Conservation (phyloP, 2,113 vertebrate genomes). For the Cyprinodon tularosa region DNA sequence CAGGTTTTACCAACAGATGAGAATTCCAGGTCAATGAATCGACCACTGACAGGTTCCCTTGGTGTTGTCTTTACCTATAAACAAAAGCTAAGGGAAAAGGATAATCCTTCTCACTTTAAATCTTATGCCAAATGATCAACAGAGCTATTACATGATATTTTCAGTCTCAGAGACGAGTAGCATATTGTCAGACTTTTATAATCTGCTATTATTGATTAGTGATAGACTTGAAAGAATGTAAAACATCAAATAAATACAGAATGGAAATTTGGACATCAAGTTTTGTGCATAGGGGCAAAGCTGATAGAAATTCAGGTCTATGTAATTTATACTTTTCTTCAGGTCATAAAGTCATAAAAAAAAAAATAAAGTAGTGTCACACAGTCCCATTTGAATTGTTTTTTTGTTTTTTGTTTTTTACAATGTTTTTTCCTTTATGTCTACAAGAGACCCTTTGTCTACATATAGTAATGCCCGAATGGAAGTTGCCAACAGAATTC, state of each 20-base stretch:
- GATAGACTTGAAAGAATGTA: background rate
- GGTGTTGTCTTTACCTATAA: background rate
- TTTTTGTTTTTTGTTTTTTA: background rate
- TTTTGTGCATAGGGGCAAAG: no score
- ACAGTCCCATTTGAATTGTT: background rate
- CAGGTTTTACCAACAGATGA: background rate
- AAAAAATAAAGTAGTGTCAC: background rate
- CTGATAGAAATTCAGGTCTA: no score
- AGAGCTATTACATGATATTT: background rate
- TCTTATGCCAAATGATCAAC: background rate
- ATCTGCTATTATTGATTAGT: background rate
- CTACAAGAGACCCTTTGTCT: background rate
- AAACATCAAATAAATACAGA: background rate
- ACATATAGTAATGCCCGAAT: background rate
- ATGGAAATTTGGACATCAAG: no score
- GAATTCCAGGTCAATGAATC: background rate
- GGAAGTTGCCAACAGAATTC: background rate
- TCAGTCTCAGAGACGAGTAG: background rate
- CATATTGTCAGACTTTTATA: background rate
- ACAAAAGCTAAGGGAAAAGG: background rate
- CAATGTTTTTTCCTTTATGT: background rate
- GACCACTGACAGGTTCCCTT: background rate
- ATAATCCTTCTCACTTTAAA: background rate
- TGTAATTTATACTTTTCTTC: no score
- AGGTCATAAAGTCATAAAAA: background rate